Base-by-base conservation (phyloP, 2,888 invertebrate genomes). In the Drosophila fungiperda region DNA sequence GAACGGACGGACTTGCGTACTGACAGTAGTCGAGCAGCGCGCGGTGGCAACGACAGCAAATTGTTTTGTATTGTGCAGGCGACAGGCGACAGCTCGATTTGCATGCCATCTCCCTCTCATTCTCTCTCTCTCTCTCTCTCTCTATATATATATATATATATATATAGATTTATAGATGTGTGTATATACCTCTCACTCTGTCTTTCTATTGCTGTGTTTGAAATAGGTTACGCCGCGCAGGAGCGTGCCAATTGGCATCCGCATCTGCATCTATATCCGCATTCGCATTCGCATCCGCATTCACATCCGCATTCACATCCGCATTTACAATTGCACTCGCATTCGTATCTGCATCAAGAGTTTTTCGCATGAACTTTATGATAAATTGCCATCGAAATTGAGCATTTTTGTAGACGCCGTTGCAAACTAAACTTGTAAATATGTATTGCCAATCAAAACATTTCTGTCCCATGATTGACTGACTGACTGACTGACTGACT, bases 51-150 rank as follows among this genome's bases (percentile, higher is more conserved):
- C 70, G 74, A 74, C 65, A 76, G 90, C 85, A 89, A 86, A 86
- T 86, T 86, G 85, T 89, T 88, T 85, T 85, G 85, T 85, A 85
- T 85, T 89, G 85, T 85, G 80, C 71, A 66, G 70, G 68, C 68
- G 76, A 82, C 76, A 75, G 69, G 73, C 83, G 86, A 87, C 85
- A 87, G 85, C 74, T 89, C 82, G 85, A 89, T 89, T 84, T 89
- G 90, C 87, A 74, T 70, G 74, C 72, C 76, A 76, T 73, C 70
- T 66, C 73, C 45, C 26, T 15, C 50, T 29, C 53, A 33, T 15
- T 20, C 23, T 3, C 36, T 4, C 61, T 60, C 32, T 60, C 78
- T 64, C 11, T 69, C 68, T 71, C 64, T 55, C 0, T 29, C 32
- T 49, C 5, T 35, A 15, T 6, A n/a, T 6, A 20, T 12, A 12